These are phyloP conservation scores for Prosapia bicincta DNA, from an alignment of 2,888 invertebrate genomes.

Conservation along the genomic window DNA sequence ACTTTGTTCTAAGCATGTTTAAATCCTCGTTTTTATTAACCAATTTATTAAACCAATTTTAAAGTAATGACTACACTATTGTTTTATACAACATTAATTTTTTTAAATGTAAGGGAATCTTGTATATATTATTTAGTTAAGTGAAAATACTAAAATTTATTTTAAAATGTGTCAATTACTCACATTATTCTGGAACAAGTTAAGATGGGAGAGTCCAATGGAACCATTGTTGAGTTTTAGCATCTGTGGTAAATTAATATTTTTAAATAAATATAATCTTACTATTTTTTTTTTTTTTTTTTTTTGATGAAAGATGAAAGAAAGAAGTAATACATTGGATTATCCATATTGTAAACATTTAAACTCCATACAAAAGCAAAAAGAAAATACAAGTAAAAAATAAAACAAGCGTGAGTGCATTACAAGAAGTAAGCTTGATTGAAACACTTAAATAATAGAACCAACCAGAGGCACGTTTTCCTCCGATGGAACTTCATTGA, in stretches of 20 bases:
- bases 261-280: not conserved
- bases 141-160: not conserved
- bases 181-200: not conserved
- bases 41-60: too few species aligned
- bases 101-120: too few species aligned
- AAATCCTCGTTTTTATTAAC: too few species aligned
- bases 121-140: too few species aligned
- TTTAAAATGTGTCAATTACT: not conserved
- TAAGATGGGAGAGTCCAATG: not conserved
- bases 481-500: slow-evolving; percentile 82
- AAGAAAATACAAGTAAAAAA: slow-evolving; percentile 9
- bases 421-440: slow-evolving; percentile 33
- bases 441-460: slow-evolving; percentile 29
- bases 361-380: slow-evolving; percentile 2
- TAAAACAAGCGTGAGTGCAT: slow-evolving; percentile 39
- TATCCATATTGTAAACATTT: not conserved
- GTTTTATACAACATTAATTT: too few species aligned
- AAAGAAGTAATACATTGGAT: not conserved
- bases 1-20: too few species aligned
- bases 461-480: slow-evolving; percentile 86
- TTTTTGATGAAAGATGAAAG: not conserved
- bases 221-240: not conserved
- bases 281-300: not conserved
- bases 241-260: not conserved
- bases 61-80: too few species aligned